These are phyloP conservation scores for Caenorhabditis panamensis DNA, from an alignment of 2,888 invertebrate species.

Conservation along the genomic window DNA sequence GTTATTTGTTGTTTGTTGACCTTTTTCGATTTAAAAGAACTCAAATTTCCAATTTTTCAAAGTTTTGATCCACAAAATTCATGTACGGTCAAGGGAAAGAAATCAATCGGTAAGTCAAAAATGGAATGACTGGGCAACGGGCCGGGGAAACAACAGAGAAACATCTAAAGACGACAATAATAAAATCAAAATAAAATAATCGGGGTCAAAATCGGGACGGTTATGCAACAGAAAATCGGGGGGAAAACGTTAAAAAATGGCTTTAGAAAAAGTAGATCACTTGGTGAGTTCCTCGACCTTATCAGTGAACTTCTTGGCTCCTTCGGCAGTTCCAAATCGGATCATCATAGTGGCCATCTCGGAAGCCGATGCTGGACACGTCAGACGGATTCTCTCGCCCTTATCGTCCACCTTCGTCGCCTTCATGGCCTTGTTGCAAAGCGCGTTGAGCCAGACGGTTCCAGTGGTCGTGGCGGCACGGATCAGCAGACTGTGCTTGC, in stretches of 20 bases:
- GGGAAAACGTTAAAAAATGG: not conserved
- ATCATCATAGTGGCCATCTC: conserved; percentile 71
- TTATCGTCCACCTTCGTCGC: conserved; percentile 65
- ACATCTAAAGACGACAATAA: not conserved
- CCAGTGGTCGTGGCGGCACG: conserved; percentile 73
- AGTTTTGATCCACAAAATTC: not conserved
- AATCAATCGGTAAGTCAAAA: no score
- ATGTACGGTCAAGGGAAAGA: no score
- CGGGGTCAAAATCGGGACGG: not conserved
- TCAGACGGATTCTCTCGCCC: conserved; percentile 63
- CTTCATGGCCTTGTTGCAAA: conserved; percentile 68
- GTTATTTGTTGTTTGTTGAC: conserved; percentile 27
- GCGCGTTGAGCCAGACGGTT: conserved; percentile 70
- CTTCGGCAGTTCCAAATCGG: conserved; percentile 60
- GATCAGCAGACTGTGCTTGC: conserved; percentile 65
- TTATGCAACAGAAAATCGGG: not conserved
- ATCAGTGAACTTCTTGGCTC: conserved; percentile 54
- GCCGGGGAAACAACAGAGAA: not conserved
- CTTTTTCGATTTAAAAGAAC: conserved; percentile 12
- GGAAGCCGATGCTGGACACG: conserved; percentile 54
- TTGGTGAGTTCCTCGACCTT: conserved; percentile 54
- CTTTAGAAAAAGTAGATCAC: conserved; percentile 3
- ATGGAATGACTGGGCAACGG: no score
- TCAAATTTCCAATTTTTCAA: not conserved
- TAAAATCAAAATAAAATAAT: conserved; percentile 1